A percentile compares a stretch with the other conserved stretches of the same genome.
Evolutionary conservation across 2,113 vertebrate genomes (phyloP).

Genomic region (Sylvilagus bachmani): DNA sequence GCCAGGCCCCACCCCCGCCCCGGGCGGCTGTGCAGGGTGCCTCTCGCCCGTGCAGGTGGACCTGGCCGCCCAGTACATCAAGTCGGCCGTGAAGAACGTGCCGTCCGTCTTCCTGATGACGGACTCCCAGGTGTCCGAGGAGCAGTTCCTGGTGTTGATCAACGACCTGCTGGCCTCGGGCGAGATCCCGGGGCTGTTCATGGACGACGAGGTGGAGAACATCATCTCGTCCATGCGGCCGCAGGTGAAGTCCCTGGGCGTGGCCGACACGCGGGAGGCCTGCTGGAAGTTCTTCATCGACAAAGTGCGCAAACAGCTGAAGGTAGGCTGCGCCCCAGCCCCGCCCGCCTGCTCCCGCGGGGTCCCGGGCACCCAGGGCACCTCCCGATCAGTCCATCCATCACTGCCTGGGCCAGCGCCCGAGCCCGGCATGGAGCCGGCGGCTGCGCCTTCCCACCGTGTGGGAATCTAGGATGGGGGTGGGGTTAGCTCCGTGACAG

Average conservation of each 20-base stretch:
- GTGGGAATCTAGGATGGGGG: too few species aligned
- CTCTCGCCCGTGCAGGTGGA: slow-evolving; percentile 80
- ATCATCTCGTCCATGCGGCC: slow-evolving; percentile 87
- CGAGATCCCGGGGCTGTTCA: slow-evolving; percentile 88
- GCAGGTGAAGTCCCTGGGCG: slow-evolving; percentile 86
- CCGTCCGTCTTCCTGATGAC: slow-evolving; percentile 90
- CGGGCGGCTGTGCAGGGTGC: too few species aligned
- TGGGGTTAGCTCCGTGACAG: too few species aligned
- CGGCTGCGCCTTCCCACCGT: too few species aligned
- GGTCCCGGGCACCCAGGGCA: accelerated
- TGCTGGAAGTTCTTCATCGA: slow-evolving; percentile 90
- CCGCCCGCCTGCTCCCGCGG: accelerated
- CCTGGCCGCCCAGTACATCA: slow-evolving; percentile 86
- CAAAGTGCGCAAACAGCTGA: slow-evolving; percentile 87
- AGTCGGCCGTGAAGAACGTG: slow-evolving; percentile 86
- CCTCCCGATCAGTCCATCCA: background rate
- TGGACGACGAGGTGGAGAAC: slow-evolving; percentile 85
- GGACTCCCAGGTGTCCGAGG: slow-evolving; percentile 89
- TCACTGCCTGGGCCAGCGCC: too few species aligned
- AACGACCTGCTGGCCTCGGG: slow-evolving; percentile 88
- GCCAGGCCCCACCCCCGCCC: background rate
- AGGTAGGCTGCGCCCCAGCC: slow-evolving; percentile 77
- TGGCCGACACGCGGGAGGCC: slow-evolving; percentile 84
- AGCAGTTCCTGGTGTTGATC: slow-evolving; percentile 89
- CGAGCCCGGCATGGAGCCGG: too few species aligned